Evolutionary conservation across 53 echinoderm and acorn worm species (phyloP).

Genomic region (Paelopatides confundens): DNA sequence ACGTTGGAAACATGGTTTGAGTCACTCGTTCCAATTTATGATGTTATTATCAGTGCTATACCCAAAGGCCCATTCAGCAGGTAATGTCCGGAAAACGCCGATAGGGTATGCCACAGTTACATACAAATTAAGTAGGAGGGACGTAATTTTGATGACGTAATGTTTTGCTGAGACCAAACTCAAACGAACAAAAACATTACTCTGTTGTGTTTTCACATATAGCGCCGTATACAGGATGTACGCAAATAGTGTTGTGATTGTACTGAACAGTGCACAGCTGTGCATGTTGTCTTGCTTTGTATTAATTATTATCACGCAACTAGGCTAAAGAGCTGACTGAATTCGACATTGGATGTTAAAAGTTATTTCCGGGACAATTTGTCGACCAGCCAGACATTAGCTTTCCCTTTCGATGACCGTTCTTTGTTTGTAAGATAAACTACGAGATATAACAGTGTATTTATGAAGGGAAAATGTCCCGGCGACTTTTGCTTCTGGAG

Average conservation of each 20-base stretch:
- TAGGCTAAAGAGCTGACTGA: neutral
- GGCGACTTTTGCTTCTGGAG: slow-evolving; percentile 49
- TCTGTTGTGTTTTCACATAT: neutral
- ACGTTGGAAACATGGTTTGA: too few relatives aligned
- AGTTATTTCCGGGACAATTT: neutral
- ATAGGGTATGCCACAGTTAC: neutral
- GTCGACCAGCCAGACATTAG: neutral
- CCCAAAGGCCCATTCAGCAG: too few relatives aligned
- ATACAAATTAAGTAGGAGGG: neutral
- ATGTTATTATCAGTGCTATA: too few relatives aligned
- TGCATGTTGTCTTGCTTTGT: neutral
- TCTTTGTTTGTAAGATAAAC: neutral
- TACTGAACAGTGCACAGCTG: neutral
- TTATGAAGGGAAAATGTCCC: slow-evolving; percentile 44
- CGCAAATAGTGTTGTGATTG: too few relatives aligned
- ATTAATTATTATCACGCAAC: neutral
- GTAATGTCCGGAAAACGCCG: too few relatives aligned
- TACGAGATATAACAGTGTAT: neutral
- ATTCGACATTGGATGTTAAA: neutral
- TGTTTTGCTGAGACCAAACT: neutral
- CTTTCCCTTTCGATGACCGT: neutral
- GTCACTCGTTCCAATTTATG: too few relatives aligned
- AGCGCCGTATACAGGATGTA: neutral
- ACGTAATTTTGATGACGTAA: neutral
- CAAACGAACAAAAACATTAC: neutral